A percentile compares a stretch with the other conserved stretches of the same genome.
Conservation (phyloP, 1,140 invertebrate genomes). For the Hyles vespertilio region DNA sequence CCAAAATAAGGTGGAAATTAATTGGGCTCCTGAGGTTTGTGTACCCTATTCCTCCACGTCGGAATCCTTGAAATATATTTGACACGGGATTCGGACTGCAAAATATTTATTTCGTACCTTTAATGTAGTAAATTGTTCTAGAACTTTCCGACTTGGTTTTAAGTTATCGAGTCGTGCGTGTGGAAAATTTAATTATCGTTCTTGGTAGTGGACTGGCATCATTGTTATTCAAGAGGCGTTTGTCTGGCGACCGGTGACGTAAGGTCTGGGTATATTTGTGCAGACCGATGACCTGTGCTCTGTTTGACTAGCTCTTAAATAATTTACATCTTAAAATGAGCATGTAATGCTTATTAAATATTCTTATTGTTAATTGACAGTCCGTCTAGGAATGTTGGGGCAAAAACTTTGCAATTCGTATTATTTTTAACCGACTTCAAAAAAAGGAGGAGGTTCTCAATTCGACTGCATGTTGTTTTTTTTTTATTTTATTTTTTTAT, state of each 20-base stretch:
- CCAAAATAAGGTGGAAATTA: conserved; percentile 36
- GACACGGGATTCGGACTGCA: conserved; percentile 12
- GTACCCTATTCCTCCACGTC: conserved; percentile 16
- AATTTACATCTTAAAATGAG: no score
- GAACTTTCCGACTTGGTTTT: conserved; percentile 44
- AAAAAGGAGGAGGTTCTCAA: no score
- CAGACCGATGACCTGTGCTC: conserved; percentile 54
- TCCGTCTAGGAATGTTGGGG: no score
- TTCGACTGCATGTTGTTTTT: no score
- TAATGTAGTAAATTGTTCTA: conserved; percentile 25
- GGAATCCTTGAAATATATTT: conserved; percentile 19
- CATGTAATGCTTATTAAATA: no score
- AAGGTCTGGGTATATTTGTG: conserved; percentile 42
- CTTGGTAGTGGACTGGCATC: conserved; percentile 44
- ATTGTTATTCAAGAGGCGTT: conserved; percentile 65
- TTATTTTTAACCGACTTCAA: no score
- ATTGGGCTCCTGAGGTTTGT: conserved; percentile 38
- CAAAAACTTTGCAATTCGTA: no score
- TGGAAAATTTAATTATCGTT: conserved; percentile 70
- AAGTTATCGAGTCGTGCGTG: conserved; percentile 39
- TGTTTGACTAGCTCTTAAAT: conserved; percentile 12
- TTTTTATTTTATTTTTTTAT: no score
- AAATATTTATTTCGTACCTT: conserved; percentile 17
- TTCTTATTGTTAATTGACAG: no score
- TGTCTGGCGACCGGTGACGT: conserved; percentile 59